Percentiles rank a stretch among this genome's conserved stretches.
These are phyloP conservation scores for Onychostoma macrolepis DNA, from an alignment of 2,113 vertebrate species.

Conservation along the genomic window DNA sequence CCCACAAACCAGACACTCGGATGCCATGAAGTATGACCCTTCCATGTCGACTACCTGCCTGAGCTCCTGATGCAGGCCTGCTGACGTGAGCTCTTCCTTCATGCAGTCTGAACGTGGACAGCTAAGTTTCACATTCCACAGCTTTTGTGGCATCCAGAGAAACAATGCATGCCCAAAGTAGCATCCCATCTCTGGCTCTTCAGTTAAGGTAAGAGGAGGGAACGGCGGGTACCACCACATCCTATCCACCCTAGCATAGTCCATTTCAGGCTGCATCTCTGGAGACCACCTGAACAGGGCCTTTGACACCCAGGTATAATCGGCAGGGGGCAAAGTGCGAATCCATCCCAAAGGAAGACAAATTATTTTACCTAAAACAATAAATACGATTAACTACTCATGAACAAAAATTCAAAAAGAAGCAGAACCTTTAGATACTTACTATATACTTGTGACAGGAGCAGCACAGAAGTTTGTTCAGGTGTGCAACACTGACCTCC, in stretches of 20 bases:
- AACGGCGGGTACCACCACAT: not conserved
- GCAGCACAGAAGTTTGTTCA: not conserved
- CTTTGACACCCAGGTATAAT: not conserved
- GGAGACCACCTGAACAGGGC: not conserved
- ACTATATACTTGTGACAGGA: not conserved
- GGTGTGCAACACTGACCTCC: not conserved
- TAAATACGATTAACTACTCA: not conserved
- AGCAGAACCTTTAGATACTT: not conserved
- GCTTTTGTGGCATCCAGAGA: not conserved
- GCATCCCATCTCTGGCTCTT: not conserved
- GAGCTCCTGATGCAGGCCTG: not conserved
- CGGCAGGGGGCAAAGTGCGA: not conserved
- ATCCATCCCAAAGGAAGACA: not conserved
- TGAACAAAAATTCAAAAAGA: not conserved
- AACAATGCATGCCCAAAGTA: not conserved
- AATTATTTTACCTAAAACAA: not conserved
- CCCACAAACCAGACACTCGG: not conserved
- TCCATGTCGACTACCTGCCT: not conserved
- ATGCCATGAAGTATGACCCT: not conserved
- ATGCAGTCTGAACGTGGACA: not conserved
- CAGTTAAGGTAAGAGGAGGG: too few species aligned
- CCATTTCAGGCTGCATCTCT: not conserved
- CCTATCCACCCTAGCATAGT: not conserved
- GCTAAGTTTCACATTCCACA: not conserved
- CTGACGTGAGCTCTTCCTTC: not conserved